Conservation (phyloP, 2,888 invertebrate species). For the Scaptomyza flava region DNA sequence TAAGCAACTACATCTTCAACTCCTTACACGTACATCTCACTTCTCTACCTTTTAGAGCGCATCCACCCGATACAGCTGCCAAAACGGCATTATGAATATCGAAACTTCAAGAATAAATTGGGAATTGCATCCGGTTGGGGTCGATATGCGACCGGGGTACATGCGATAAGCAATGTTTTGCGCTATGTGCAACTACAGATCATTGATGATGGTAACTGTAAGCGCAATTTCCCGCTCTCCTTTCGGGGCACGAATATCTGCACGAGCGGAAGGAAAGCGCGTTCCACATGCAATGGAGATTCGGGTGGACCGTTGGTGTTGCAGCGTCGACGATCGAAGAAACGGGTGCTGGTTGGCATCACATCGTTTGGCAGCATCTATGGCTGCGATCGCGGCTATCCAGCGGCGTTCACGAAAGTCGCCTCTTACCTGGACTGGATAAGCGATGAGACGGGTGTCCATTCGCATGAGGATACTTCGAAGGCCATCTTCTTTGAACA, state of each 20-base stretch:
- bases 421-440: slow-evolving; percentile 83
- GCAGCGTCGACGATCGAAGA: slow-evolving; percentile 75
- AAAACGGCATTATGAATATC: slow-evolving; percentile 77
- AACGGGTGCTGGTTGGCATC: slow-evolving; percentile 79
- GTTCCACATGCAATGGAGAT: slow-evolving; percentile 85
- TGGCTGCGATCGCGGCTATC: slow-evolving; percentile 82
- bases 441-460: slow-evolving; percentile 78
- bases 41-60: slow-evolving; percentile 71
- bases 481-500: slow-evolving; percentile 69
- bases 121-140: slow-evolving; percentile 85
- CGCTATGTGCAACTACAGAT: slow-evolving; percentile 83
- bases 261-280: slow-evolving; percentile 81
- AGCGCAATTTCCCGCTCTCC: slow-evolving; percentile 82
- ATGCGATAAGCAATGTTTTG: slow-evolving; percentile 83
- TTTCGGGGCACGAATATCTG: slow-evolving; percentile 84
- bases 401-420: slow-evolving; percentile 83
- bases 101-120: slow-evolving; percentile 80
- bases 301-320: slow-evolving; percentile 83
- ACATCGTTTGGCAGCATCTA: slow-evolving; percentile 83
- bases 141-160: slow-evolving; percentile 82
- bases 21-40: neutral
- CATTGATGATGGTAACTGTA: slow-evolving; percentile 83
- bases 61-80: slow-evolving; percentile 84
- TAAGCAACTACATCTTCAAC: too few relatives aligned
- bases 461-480: slow-evolving; percentile 69